Base-by-base conservation (phyloP, 1,140 invertebrate species). In the Drosophila pandora region DNA sequence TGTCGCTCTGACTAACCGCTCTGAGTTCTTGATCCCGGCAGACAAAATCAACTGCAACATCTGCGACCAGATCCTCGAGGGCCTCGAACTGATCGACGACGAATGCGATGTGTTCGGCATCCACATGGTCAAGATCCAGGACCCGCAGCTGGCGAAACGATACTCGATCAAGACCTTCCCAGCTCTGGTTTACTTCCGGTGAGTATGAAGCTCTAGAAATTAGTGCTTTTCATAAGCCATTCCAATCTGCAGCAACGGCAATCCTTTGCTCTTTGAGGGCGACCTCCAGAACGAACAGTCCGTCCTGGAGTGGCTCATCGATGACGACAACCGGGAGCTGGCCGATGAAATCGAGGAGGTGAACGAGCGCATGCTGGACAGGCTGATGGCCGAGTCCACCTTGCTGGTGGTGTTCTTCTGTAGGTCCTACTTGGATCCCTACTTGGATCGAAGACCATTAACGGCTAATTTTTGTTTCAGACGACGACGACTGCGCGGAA, bases 121-220 rank as follows among this genome's bases (percentile, higher is more conserved):
- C 78, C 97, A 98, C 80, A 95, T 99, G 94, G 97, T 99, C 0
- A 97, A 98, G 91, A 98, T 98, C 83, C 96, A 97, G 91, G 97
- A 98, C 93, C 95, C 96, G 0, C 96, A 97, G 84, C 90, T 98
- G 58, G 97, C 97, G 3, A 97, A 97, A 84, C 94, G 97, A 67
- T 98, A 98, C 92, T 98, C 97, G 30, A 98, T 99, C 54, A 98
- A 98, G 92, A 98, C 97, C 28, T 98, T 97, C 91, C 97, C 97
- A 3, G 97, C 97, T 22, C 94, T 98, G 69, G 96, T 98, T 2
- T 98, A 98, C 88, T 98, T 98, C 92, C 93, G 94, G 90, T 91
- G 58, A 37, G 41, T 7, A 1, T 9, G 12, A 10, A 2, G 3
- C 5, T 6, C 1, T 28, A 22, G 22, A 6, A 2, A 12, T 21